phyloP scores from a whole-genome alignment of 2,888 invertebrate species.

The Drosophila robusta region DNA sequence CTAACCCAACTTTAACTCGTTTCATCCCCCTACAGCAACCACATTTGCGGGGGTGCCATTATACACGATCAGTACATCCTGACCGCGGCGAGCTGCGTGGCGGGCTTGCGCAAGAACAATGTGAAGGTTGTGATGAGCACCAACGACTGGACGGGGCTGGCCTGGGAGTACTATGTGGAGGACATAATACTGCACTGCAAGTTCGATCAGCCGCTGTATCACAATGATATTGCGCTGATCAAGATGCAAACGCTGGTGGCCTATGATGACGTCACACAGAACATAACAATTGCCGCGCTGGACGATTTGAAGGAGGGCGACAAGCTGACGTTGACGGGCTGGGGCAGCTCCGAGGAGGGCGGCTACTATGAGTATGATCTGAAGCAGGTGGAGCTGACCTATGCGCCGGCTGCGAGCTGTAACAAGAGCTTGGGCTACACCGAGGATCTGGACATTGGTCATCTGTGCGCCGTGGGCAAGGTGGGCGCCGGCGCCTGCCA shows the following conservation, averaged over 20 bases:
- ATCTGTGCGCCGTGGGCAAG: conserved; percentile 86
- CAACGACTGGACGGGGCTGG: conserved; percentile 74
- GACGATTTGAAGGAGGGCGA: conserved; percentile 86
- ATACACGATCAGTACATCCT: conserved; percentile 78
- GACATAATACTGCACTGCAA: conserved; percentile 76
- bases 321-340: conserved; percentile 87
- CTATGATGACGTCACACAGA: conserved; percentile 86
- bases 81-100: conserved; percentile 83
- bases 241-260: conserved; percentile 86
- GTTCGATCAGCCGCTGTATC: conserved; percentile 82
- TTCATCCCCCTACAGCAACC: conserved; percentile 66
- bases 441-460: conserved; percentile 86
- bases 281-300: conserved; percentile 87
- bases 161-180: conserved; percentile 71
- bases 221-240: conserved; percentile 90
- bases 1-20: background rate
- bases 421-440: conserved; percentile 77
- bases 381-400: conserved; percentile 86
- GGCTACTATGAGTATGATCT: conserved; percentile 86
- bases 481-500: conserved; percentile 85
- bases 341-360: conserved; percentile 87
- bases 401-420: conserved; percentile 86
- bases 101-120: conserved; percentile 69
- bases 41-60: conserved; percentile 83
- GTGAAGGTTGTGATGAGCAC: conserved; percentile 81